Evolutionary conservation across 2,888 invertebrate species (phyloP), one percentile per base, ranked within the genome.

Genomic region (Chrysina gloriosa): DNA sequence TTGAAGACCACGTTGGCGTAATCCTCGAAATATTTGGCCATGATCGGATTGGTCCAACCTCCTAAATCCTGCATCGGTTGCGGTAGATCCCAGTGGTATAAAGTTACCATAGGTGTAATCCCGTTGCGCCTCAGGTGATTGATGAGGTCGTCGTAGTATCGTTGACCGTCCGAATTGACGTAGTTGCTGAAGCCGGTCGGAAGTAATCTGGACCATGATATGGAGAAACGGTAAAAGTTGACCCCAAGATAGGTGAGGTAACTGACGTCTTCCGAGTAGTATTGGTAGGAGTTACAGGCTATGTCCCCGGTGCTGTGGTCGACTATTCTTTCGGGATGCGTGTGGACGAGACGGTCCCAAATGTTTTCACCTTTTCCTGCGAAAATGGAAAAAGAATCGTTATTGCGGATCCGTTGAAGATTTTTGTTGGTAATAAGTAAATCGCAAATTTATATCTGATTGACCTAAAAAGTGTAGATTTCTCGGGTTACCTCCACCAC

Each of bases 81-180:
- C 0, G 90, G 90, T 67, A 89, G 82, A 76, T 90, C 89, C 88
- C 88, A 90, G 75, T 90, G 89, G 81, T 89, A 89, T 78, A 90
- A 82, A 0, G 89, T 89, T 7, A 88, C 85, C 52, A 87, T 74
- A 0, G 91, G 90, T 63, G 81, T 76, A 66, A 92, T 89, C 7
- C 83, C 83, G 63, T 85, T 82, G 1, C 76, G 81, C 0, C 83
- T 69, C 3, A 92, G 81, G 71, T 86, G 86, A 45, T 87, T 81
- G 7, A 92, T 84, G 19, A 92, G 77, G 36, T 85, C 82, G 54
- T 85, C 86, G 81, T 92, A 92, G 81, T 90, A 90, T 47, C 83
- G 78, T 27, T 92, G 80, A 1, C 90, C 92, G 1, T 79, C 81
- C 64, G 86, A 84, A 78, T 90, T 91, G 47, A 90, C 81, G 65